Evolutionary conservation across 2,113 vertebrate genomes (phyloP), one percentile per base, ranked within the genome.

Genomic region (Orcinus orca): DNA sequence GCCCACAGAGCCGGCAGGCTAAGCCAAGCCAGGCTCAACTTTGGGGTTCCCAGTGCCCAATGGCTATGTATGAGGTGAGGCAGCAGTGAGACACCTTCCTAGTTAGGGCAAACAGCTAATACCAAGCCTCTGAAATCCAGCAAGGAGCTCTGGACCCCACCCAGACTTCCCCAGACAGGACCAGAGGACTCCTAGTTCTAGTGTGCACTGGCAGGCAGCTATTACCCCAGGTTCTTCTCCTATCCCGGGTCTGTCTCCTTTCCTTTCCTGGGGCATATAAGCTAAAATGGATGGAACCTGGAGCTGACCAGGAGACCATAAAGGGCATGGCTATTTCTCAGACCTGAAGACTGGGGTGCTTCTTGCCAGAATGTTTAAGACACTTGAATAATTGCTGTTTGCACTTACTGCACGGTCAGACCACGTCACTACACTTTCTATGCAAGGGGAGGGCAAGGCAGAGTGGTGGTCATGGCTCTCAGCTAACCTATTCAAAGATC

Each of bases 381-480:
- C 98, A 99, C 99, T 99, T 99, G 98, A 99, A 99, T 98, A 98
- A 98, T 98, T 98, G 98, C 98, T 98, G 97, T 99, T 99, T 99
- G 99, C 99, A 99, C 99, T 99, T 98, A 98, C 98, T 98, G 97
- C 98, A 98, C 95, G 93, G 98, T 98, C 98, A 98, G 98, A 98
- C 98, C 98, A 98, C 97, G 97, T 99, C 98, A 99, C 99, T 99
- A 99, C 99, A 99, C 41, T 99, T 99, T 99, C 99, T 99, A 99
- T 99, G 99, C 99, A 99, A 99, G 97, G 70, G 90, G 92, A 93
- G 60, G 65, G 73, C 50, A 70, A 94, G 87, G 92, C 79, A 90
- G 85, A 2, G n/a, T 92, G 96, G 91, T 97, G 90, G 93, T 97
- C 95, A 98, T 98, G 98, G 98, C 98, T 98, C 82, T 96, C 89